Base-by-base conservation (phyloP, 2,113 vertebrate genomes). In the Prionailurus bengalensis region DNA sequence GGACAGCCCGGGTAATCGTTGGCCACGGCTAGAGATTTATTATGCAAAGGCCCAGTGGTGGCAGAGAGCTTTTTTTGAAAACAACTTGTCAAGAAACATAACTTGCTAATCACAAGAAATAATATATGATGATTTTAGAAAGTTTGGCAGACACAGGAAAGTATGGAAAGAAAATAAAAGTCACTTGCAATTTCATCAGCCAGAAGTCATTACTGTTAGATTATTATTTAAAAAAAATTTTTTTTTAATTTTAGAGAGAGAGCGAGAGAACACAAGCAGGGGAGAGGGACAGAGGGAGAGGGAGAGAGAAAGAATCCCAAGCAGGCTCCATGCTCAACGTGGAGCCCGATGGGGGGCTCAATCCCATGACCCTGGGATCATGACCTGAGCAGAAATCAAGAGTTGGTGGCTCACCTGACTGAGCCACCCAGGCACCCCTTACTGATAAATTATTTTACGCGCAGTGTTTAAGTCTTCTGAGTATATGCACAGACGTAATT, bases 171-270 rank as follows among this genome's bases (percentile, higher is more conserved):
- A 86, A 94, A 94, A 42, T 58, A 39, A 81, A 81, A 71, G 39
- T 91, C 61, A 65, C 31, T 65, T 93, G 91, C 88, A 65, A 91
- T 74, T 53, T 91, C 79, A 66, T 7, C 25, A 92, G 15, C 17
- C 71, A 89, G 58, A 95, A 90, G 79, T 61, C 76, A 76, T 36
- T 76, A 51, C 36, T 85, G 48, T 84, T 85, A 70, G 81, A 86
- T 84, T 81, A 81, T 55, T 78, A 61, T 61, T 61, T 45, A 45
- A 8, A 45, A 45, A 61, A 61, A 7, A 2, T 58, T 61, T 61
- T 9, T 61, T 61, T 61, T 61, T 23, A 61, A 4, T 61, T 61
- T 61, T 21, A 61, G 58, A 23, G 58, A 61, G 21, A 8, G 58
- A 61, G 58, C 23, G 21, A 8, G 58, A 61, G 58, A 61, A 0